Evolutionary conservation across 2,888 invertebrate species (phyloP).

Genomic region (Netelia fuscicornis): DNA sequence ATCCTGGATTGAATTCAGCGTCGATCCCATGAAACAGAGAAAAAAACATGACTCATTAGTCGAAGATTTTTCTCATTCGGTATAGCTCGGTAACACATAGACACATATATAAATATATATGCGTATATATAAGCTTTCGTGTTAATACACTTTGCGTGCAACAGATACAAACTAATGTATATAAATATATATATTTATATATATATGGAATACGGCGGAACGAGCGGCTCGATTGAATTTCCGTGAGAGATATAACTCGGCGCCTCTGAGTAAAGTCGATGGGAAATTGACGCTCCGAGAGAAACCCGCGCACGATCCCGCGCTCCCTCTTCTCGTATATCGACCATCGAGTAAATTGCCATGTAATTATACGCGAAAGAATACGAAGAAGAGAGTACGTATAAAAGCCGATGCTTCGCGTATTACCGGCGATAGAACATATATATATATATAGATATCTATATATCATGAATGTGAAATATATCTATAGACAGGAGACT

Average conservation of each 20-base stretch:
- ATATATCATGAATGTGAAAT: slow-evolving; percentile 27
- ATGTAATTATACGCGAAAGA: slow-evolving; percentile 68
- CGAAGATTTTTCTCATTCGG: neutral
- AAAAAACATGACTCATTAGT: slow-evolving; percentile 43
- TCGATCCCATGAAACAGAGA: slow-evolving; percentile 79
- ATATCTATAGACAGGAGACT: slow-evolving; percentile 21
- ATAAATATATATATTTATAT: neutral
- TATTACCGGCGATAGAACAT: slow-evolving; percentile 60
- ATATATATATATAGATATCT: neutral
- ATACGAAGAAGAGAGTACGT: slow-evolving; percentile 57
- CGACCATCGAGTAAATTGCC: slow-evolving; percentile 69
- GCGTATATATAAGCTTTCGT: slow-evolving; percentile 19
- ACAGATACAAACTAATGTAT: slow-evolving; percentile 19
- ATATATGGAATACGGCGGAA: slow-evolving; percentile 8
- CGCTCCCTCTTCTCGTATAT: slow-evolving; percentile 52
- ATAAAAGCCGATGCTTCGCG: slow-evolving; percentile 65
- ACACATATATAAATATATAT: too few relatives aligned
- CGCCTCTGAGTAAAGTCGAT: slow-evolving; percentile 52
- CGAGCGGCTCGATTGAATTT: slow-evolving; percentile 56
- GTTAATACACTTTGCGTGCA: slow-evolving; percentile 24
- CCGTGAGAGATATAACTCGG: slow-evolving; percentile 55
- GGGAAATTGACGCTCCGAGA: slow-evolving; percentile 66
- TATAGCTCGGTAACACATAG: neutral
- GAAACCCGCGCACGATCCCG: slow-evolving; percentile 51
- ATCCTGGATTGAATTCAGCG: slow-evolving; percentile 76